Evolutionary conservation across 2,797 vertebrate genomes (phyloP).

Genomic region (Florisuga fusca): DNA sequence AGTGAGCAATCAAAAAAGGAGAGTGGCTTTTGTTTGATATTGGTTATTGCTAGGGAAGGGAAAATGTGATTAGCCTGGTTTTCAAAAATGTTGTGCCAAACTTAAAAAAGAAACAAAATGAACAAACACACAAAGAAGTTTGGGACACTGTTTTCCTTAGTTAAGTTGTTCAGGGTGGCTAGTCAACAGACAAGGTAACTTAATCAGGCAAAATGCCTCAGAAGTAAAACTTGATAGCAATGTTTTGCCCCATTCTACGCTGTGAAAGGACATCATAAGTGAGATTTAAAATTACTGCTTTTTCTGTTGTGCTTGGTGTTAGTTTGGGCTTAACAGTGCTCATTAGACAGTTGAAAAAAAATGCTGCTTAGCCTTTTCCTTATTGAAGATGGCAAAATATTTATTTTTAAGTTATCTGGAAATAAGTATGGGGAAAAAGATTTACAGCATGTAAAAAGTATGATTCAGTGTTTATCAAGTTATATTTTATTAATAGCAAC

Average conservation of each 20-base stretch:
- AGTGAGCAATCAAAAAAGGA: neutral
- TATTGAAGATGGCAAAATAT: neutral
- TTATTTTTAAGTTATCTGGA: slow-evolving; percentile 24
- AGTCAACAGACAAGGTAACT: neutral
- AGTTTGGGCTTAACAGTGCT: neutral
- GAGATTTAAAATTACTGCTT: neutral
- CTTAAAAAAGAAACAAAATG: neutral
- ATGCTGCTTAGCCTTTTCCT: neutral
- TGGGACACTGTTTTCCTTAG: neutral
- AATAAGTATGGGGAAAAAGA: neutral
- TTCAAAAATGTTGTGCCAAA: neutral
- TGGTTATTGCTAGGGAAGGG: too few species aligned
- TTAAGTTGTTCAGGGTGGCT: neutral
- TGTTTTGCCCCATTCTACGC: neutral
- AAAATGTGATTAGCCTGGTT: neutral
- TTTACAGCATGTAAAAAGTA: slow-evolving; percentile 35
- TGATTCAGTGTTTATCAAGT: slow-evolving; percentile 58
- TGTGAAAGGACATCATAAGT: neutral
- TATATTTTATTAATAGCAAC: slow-evolving; percentile 57
- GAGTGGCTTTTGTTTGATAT: neutral
- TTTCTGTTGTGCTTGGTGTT: neutral
- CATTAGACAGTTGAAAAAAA: neutral
- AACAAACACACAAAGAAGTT: neutral
- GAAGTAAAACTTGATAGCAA: neutral
- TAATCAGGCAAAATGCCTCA: neutral